Evolutionary conservation across 2,888 invertebrate genomes (phyloP).

Genomic region (Nomada goodeniana): DNA sequence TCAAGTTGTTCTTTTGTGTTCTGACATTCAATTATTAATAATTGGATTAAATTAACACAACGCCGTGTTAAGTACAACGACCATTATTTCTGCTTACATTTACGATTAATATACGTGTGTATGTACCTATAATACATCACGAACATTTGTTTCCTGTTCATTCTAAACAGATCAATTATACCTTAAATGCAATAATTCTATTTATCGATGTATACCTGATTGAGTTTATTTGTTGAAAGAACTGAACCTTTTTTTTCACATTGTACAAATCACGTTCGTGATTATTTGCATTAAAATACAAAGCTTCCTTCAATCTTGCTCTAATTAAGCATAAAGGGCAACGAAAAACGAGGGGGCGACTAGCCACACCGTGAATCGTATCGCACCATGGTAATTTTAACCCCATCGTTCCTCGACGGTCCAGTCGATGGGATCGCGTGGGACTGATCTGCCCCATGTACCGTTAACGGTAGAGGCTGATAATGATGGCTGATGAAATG

Average conservation of each 20-base stretch:
- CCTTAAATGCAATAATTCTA: too few relatives aligned
- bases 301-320: too few relatives aligned
- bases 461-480: constrained; percentile 54
- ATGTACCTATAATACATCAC: neutral
- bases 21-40: too few relatives aligned
- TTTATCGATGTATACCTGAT: too few relatives aligned
- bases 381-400: constrained; percentile 43
- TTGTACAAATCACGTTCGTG: too few relatives aligned
- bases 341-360: constrained; percentile 2
- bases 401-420: constrained; percentile 27
- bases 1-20: too few relatives aligned
- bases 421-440: constrained; percentile 74
- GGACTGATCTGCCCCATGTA: constrained; percentile 69
- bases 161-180: neutral
- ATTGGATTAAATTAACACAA: too few relatives aligned
- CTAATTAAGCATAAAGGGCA: neutral
- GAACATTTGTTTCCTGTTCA: neutral
- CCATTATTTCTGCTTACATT: neutral
- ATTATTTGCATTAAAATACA: too few relatives aligned
- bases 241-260: too few relatives aligned
- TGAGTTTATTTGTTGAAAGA: too few relatives aligned
- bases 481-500: constrained; percentile 75
- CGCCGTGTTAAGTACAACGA: too few relatives aligned
- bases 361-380: constrained; percentile 46
- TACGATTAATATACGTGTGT: neutral